Evolutionary conservation across 2,888 invertebrate genomes (phyloP), one percentile per base, ranked within the genome.

Genomic region (Hirtodrosophila cameraria): DNA sequence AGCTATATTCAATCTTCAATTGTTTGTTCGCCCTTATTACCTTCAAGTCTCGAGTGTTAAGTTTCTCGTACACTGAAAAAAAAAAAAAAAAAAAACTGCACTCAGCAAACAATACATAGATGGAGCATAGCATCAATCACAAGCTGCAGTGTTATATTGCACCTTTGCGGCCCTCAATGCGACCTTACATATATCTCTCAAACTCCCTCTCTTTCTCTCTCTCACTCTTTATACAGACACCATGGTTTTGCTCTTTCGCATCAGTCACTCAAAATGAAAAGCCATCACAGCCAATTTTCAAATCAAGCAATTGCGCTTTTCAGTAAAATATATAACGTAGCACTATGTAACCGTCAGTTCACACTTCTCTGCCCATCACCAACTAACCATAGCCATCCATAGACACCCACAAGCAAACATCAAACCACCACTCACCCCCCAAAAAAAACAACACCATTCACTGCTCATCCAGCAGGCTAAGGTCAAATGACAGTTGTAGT

Each of bases 401-500:
- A 23, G 23, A 23, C 6, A 2, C 23, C 3, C 20, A 23, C 1
- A 23, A 8, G 8, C 6, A 2, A 6, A 23, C 8, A 6, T 23
- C 18, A 23, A 4, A 11, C 3, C 30, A 25, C 15, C 16, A 12
- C 35, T 54, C 49, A 48, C 16, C 6, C 35, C 27, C 20, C 15
- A 52, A 20, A 30, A 13, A 18, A 36, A 23, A 33, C 6, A 35
- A n/a, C 20, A 12, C 11, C 28, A 30, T 33, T 15, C 1, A 8
- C 12, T 20, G 6, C 27, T 33, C 28, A 41, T 25, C 59, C 50
- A n/a, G 35, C 23, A 23, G 50, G 39, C 71, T 75, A 83, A 86
- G 86, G 86, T 86, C 83, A 76, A 76, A 76, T 70, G 84, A 76
- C 86, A 83, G 67, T 75, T 85, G 79, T 79, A 80, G 86, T 75